Conservation (phyloP, 2,113 vertebrate species). For the Microcebus lehilahytsara region DNA sequence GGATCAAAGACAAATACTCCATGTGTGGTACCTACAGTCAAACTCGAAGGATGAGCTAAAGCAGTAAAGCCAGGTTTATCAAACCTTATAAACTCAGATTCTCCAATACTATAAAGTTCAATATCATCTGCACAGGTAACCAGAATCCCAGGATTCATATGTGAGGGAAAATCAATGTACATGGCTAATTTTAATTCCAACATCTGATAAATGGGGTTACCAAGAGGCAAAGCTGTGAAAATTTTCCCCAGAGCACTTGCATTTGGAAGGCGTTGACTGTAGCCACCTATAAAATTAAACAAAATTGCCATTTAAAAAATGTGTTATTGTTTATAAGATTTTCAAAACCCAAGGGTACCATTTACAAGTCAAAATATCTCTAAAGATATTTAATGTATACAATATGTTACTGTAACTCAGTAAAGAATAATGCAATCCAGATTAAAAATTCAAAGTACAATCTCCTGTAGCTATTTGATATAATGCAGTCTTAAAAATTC, state of each 20-base stretch:
- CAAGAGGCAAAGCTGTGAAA: constrained; percentile 92
- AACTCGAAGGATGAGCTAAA: constrained; percentile 91
- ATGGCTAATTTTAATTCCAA: constrained; percentile 95
- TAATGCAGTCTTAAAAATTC: neutral
- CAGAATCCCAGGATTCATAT: constrained; percentile 93
- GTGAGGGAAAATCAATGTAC: constrained; percentile 93
- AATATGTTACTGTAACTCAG: neutral
- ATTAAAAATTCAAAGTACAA: constrained; percentile 29
- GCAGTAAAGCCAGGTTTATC: constrained; percentile 92
- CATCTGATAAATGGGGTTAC: constrained; percentile 93
- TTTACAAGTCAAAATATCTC: neutral
- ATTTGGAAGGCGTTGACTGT: constrained; percentile 94
- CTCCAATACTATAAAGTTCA: constrained; percentile 89
- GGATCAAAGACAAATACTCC: constrained; percentile 93
- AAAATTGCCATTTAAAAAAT: constrained; percentile 23
- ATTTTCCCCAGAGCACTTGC: constrained; percentile 96
- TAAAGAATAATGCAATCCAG: neutral
- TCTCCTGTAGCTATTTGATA: neutral
- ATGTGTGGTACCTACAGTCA: constrained; percentile 90
- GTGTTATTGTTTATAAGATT: neutral
- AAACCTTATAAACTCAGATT: constrained; percentile 81
- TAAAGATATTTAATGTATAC: neutral
- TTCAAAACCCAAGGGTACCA: neutral
- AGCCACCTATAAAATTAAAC: constrained; percentile 87
- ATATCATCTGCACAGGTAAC: constrained; percentile 94